Percentiles rank a stretch among this genome's conserved stretches.
phyloP scores from a whole-genome alignment of 92 coral and sea anemone species.

The Palythoa heliodiscus region DNA sequence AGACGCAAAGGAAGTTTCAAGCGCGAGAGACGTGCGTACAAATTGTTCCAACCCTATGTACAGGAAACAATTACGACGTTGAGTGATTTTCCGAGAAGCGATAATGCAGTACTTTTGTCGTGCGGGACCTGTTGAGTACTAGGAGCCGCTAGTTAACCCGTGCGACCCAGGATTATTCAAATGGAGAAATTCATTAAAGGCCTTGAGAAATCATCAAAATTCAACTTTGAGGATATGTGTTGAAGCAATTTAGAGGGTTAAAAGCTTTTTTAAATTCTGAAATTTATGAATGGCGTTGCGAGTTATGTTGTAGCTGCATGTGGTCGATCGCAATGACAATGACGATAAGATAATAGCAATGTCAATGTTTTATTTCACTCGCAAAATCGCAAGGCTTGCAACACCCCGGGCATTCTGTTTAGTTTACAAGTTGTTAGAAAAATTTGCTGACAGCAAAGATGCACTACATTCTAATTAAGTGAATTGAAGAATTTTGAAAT shows the following conservation, averaged over 20 bases:
- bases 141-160: neutral
- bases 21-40: neutral
- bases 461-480: too few species aligned
- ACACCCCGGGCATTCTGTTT: too few species aligned
- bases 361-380: too few species aligned
- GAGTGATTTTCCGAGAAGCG: slow-evolving; percentile 3
- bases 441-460: neutral
- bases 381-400: too few species aligned
- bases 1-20: neutral
- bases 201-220: neutral
- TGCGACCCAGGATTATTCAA: neutral
- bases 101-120: neutral
- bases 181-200: neutral
- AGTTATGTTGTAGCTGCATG: too few species aligned
- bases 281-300: neutral
- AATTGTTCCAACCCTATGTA: neutral
- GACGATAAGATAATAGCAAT: too few species aligned
- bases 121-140: neutral
- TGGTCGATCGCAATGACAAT: too few species aligned
- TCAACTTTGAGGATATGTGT: neutral
- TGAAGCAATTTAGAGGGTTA: neutral
- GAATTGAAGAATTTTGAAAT: too few species aligned
- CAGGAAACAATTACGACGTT: neutral
- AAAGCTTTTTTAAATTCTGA: neutral
- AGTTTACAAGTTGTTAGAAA: neutral